Conservation (phyloP, 2,113 vertebrate genomes). For the Heliornis fulica region DNA sequence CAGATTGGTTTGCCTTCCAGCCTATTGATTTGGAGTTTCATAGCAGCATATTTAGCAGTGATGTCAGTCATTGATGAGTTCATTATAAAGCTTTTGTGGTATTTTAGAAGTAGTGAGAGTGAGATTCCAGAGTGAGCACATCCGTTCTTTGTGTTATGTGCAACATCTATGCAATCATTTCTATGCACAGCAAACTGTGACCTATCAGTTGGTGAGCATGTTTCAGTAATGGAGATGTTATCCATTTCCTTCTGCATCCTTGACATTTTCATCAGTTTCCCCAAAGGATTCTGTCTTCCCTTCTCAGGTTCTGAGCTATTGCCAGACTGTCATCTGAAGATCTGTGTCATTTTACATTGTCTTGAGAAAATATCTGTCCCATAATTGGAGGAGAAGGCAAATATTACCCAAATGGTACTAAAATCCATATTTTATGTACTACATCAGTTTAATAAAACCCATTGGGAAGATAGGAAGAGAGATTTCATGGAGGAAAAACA, state of each 20-base stretch:
- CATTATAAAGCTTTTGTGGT: background rate
- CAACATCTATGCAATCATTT: background rate
- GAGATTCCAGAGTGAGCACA: background rate
- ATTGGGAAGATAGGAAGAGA: background rate
- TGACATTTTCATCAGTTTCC: constrained; percentile 31
- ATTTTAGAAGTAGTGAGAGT: background rate
- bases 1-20: background rate
- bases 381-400: background rate
- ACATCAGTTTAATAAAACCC: background rate
- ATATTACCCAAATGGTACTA: background rate
- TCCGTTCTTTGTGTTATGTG: background rate
- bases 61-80: background rate
- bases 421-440: background rate
- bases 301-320: background rate
- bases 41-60: background rate
- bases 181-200: background rate
- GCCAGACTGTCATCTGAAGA: background rate
- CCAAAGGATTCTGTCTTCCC: background rate
- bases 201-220: background rate
- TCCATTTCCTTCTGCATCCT: background rate
- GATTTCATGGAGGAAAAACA: background rate
- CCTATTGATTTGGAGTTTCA: background rate
- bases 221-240: background rate
- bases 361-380: background rate
- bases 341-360: background rate